phyloP scores from a whole-genome alignment of 2,888 invertebrate genomes.

The Mamestra brassicae region DNA sequence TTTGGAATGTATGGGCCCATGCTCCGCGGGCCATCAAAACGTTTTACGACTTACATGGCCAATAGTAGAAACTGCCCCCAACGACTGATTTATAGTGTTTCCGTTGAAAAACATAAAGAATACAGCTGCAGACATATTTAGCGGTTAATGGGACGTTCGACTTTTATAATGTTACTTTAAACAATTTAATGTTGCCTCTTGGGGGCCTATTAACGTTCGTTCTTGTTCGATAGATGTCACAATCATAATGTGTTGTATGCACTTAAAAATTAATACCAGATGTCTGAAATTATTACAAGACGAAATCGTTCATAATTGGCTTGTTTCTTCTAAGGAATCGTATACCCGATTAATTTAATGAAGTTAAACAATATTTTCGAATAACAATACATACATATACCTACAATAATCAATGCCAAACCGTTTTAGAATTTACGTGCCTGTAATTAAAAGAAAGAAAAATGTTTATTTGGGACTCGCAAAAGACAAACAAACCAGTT shows the following conservation, averaged over 20 bases:
- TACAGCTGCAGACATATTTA: slow-evolving; percentile 86
- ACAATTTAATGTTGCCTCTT: slow-evolving; percentile 67
- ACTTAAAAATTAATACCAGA: slow-evolving; percentile 47
- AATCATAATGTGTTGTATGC: slow-evolving; percentile 38
- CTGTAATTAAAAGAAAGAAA: too few species aligned
- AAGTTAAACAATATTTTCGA: background rate
- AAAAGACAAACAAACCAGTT: too few species aligned
- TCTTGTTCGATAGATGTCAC: slow-evolving; percentile 49
- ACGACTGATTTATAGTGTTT: slow-evolving; percentile 84
- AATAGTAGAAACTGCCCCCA: slow-evolving; percentile 78
- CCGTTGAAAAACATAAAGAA: slow-evolving; percentile 83
- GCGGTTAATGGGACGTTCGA: slow-evolving; percentile 77
- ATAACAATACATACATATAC: background rate
- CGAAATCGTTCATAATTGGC: background rate
- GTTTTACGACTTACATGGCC: slow-evolving; percentile 84
- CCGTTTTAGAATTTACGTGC: too few species aligned
- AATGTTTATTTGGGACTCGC: too few species aligned
- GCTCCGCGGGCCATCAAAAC: slow-evolving; percentile 80
- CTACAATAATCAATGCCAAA: too few species aligned
- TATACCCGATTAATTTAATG: too few species aligned
- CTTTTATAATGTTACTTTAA: slow-evolving; percentile 66
- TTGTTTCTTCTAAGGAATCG: background rate
- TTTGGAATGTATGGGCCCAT: slow-evolving; percentile 78
- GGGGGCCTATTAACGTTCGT: slow-evolving; percentile 67
- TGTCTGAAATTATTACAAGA: slow-evolving; percentile 7